Percentiles rank a stretch among this genome's conserved stretches.
phyloP scores from a whole-genome alignment of 2,113 vertebrate species.

The Alectura lathami region DNA sequence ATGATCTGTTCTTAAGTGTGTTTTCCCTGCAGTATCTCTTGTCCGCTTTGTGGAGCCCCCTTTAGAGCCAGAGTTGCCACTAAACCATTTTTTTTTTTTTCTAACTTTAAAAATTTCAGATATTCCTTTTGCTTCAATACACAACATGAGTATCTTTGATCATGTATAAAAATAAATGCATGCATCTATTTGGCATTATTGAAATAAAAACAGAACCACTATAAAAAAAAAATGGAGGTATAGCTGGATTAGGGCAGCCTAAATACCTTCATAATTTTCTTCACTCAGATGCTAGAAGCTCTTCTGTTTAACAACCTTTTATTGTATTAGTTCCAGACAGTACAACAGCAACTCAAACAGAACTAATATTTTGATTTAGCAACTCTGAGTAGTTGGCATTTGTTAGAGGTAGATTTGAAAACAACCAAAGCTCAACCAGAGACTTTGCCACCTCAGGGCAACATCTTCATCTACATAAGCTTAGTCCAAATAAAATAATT shows the following conservation, averaged over 20 bases:
- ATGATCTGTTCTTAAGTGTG: neutral
- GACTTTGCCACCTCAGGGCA: neutral
- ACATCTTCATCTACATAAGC: neutral
- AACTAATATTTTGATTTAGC: neutral
- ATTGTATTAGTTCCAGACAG: neutral
- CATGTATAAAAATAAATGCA: neutral
- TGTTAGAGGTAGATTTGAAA: neutral
- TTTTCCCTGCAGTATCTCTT: neutral
- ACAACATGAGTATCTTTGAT: neutral
- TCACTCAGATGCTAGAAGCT: neutral
- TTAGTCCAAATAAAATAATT: neutral
- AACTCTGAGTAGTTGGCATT: neutral
- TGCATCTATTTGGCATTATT: neutral
- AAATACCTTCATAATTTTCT: neutral
- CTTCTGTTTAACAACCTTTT: neutral
- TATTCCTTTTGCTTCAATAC: neutral
- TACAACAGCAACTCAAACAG: neutral
- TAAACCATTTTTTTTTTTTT: neutral
- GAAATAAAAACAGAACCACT: neutral
- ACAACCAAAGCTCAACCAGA: neutral
- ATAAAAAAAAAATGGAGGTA: neutral
- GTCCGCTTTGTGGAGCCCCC: neutral
- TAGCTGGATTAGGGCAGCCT: neutral
- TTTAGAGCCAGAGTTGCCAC: neutral
- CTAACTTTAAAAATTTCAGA: neutral